phyloP scores from a whole-genome alignment of 2,113 vertebrate species.

The Phyllostomus hastatus region DNA sequence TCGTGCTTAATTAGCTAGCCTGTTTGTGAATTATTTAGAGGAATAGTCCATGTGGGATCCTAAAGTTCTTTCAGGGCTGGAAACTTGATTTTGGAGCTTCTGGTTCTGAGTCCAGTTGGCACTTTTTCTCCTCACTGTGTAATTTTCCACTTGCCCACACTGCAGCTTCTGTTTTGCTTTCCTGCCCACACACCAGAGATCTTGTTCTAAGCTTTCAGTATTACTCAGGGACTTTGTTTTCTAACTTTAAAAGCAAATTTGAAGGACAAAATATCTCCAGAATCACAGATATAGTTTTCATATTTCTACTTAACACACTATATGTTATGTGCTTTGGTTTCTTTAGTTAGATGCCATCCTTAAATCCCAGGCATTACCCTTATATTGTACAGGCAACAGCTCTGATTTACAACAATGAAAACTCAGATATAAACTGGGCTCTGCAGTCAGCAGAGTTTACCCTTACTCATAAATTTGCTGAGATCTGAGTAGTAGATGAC shows the following conservation, averaged over 20 bases:
- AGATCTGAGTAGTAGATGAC: not conserved
- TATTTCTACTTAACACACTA: not conserved
- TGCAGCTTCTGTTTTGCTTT: slow-evolving; percentile 56
- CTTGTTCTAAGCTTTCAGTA: slow-evolving; percentile 51
- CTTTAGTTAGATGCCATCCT: not conserved
- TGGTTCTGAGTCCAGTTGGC: not conserved
- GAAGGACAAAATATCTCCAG: slow-evolving; percentile 34
- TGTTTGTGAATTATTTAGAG: not conserved
- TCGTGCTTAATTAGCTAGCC: not conserved
- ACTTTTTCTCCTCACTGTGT: slow-evolving; percentile 15
- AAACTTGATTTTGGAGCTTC: not conserved
- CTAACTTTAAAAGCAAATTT: slow-evolving; percentile 60
- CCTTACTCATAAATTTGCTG: not conserved
- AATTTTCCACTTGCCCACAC: slow-evolving; percentile 63
- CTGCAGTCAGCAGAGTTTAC: not conserved
- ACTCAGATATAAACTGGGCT: not conserved
- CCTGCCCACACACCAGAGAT: slow-evolving; percentile 54
- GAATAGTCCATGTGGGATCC: not conserved
- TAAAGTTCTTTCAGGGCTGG: not conserved
- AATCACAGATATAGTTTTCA: not conserved
- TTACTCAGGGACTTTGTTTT: slow-evolving; percentile 66
- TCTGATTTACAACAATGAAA: slow-evolving; percentile 13
- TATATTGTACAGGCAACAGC: not conserved
- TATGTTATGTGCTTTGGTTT: not conserved
- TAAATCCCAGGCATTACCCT: not conserved